phyloP scores from a whole-genome alignment of 2,113 vertebrate genomes.

The Centropus bengalensis region DNA sequence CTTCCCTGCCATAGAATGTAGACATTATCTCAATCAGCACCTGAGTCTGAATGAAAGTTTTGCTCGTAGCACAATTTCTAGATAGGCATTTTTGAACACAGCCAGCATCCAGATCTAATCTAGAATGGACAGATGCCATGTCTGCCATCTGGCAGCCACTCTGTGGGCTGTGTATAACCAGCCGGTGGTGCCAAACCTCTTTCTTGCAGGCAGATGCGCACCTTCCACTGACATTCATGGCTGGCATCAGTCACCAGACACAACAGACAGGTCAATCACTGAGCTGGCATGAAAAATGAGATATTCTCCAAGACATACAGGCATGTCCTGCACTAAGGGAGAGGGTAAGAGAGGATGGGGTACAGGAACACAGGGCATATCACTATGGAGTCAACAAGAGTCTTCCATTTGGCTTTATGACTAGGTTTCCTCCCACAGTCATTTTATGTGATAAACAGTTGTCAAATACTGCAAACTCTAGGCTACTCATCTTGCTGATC shows the following conservation, averaged over 20 bases:
- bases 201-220: background rate
- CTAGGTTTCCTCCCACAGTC: background rate
- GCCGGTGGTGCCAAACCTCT: background rate
- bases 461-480: background rate
- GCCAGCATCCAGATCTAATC: background rate
- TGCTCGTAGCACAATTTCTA: background rate
- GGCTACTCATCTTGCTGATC: background rate
- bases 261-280: background rate
- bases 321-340: background rate
- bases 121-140: background rate
- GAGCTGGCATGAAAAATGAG: background rate
- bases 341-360: background rate
- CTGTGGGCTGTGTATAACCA: background rate
- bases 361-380: background rate
- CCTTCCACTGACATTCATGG: background rate
- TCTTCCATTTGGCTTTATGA: background rate
- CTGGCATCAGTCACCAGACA: background rate
- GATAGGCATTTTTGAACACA: background rate
- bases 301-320: rapidly evolving
- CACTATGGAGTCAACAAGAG: background rate
- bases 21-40: background rate
- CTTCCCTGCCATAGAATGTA: background rate
- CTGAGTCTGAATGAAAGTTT: background rate
- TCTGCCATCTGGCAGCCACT: background rate
- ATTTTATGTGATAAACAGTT: background rate